Base-by-base conservation (phyloP, 1,140 invertebrate genomes). In the Musca domestica region DNA sequence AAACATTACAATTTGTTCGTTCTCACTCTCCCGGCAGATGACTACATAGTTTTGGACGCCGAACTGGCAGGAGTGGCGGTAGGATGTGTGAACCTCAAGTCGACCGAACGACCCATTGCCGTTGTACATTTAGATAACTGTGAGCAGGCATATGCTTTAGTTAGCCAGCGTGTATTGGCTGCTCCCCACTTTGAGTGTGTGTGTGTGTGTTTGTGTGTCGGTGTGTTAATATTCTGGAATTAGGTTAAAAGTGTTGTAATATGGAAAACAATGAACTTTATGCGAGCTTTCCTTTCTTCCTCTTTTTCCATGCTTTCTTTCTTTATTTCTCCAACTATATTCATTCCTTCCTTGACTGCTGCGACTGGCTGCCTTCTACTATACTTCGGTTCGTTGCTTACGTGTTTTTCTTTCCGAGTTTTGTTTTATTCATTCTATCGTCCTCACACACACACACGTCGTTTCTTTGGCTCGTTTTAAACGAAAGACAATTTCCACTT, bases 161-260 rank as follows among this genome's bases (percentile, higher is more conserved):
- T 41, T 41, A 41, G 34, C 12, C 12, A 10, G 34, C 2, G 12
- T 4, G 27, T 41, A 41, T 12, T 10, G 2, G 4, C 34, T 41
- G 34, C 4, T 41, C 34, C 34, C 2, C 12, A 7, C 12, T 41
- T 5, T 41, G 34, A 41, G 34, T 41, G 25, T 61, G 7, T 58
- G 54, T 58, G 1, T 58, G 23, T 3, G 52, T 23, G 3, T 25
- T 5, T 56, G 2, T 17, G n/a, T 58, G 19, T 22, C 10, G 2
- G 19, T 54, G 56, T 61, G 56, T 61, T 61, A 61, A 61, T 61
- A 34, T 61, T n/a, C 41, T 41, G 34, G 56, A 61, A 61, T 61
- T 61, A 34, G 56, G 56, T 61, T 61, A 61, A 61, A 61, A 61
- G 56, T 61, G 56, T 61, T 61, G 27, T 61, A 61, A 61, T 61